Percentiles rank a stretch among this genome's conserved stretches.
Evolutionary conservation across 2,888 invertebrate species (phyloP).

Genomic region (Bibio marci): DNA sequence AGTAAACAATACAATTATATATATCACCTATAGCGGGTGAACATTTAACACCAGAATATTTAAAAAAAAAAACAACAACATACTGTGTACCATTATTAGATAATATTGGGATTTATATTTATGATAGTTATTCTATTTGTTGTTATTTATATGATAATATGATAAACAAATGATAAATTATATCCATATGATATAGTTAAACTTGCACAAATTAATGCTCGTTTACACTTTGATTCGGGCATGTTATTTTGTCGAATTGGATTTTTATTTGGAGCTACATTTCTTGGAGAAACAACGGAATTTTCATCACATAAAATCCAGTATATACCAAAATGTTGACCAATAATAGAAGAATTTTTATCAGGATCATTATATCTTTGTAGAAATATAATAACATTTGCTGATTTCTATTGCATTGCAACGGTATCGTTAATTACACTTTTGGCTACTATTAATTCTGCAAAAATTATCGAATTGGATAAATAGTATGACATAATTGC

Average conservation of each 20-base stretch:
- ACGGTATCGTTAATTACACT: slow-evolving; percentile 26
- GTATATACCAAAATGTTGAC: slow-evolving; percentile 31
- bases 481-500: too few relatives aligned
- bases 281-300: slow-evolving; percentile 30
- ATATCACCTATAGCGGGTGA: too few relatives aligned
- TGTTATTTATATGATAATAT: slow-evolving; percentile 42
- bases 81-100: slow-evolving; percentile 42
- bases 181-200: slow-evolving; percentile 25
- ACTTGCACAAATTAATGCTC: slow-evolving; percentile 23
- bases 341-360: slow-evolving; percentile 29
- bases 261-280: slow-evolving; percentile 24
- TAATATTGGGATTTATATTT: slow-evolving; percentile 32
- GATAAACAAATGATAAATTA: slow-evolving; percentile 33
- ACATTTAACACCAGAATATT: neutral
- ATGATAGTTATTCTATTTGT: slow-evolving; percentile 49
- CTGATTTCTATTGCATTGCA: slow-evolving; percentile 31
- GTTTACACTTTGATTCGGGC: slow-evolving; percentile 25
- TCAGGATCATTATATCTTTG: slow-evolving; percentile 27
- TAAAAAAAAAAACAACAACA: slow-evolving; percentile 35
- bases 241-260: slow-evolving; percentile 25
- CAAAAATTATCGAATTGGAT: too few relatives aligned
- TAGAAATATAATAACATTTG: slow-evolving; percentile 29
- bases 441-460: too few relatives aligned
- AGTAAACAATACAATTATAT: too few relatives aligned
- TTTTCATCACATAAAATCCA: slow-evolving; percentile 32